Base-by-base conservation (phyloP, 2,113 vertebrate species). In the Hippocampus zosterae region DNA sequence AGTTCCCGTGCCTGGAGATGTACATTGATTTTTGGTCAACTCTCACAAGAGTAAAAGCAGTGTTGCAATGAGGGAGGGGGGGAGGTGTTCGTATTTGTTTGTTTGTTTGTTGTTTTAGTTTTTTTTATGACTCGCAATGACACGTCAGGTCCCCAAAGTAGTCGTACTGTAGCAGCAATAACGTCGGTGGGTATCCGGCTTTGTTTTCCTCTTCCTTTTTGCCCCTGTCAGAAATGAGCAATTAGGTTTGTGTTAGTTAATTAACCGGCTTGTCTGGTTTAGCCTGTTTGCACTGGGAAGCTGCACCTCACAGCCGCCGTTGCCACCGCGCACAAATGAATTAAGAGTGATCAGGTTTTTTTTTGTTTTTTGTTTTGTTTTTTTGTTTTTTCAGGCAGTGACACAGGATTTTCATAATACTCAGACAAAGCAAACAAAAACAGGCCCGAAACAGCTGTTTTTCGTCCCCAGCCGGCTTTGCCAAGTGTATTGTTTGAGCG, bases 241-340 rank as follows among this genome's bases (percentile, higher is more conserved):
- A 92, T 91, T 92, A 91, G 85, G 82, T 90, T 90, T 89, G 89
- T 88, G 91, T 92, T 92, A 91, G 91, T 91, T 92, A 92, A 93
- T 92, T 92, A 92, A 89, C 86, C 84, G 82, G 90, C 89, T 86
- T 90, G 89, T 90, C 90, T 89, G 82, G 88, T 91, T 90, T 80
- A 84, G 89, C 87, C 86, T 91, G 92, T 92, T 90, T 92, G 83
- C 88, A 86, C 88, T 88, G 46, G 73, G 81, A 81, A 84, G 90
- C 87, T 82, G 84, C 85, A 78, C 84, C 87, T 88, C 83, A 81
- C 86, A 83, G 87, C 81, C 85, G 84, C 84, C 72, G 84, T 89
- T 88, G 88, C 88, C 90, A 87, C 88, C 82, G 64, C 77, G 66
- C 84, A 81, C 74, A 83, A 86, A 87, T 85, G 87, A 90, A 91